phyloP scores from a whole-genome alignment of 2,797 vertebrate species.

The Novumbra hubbsi region DNA sequence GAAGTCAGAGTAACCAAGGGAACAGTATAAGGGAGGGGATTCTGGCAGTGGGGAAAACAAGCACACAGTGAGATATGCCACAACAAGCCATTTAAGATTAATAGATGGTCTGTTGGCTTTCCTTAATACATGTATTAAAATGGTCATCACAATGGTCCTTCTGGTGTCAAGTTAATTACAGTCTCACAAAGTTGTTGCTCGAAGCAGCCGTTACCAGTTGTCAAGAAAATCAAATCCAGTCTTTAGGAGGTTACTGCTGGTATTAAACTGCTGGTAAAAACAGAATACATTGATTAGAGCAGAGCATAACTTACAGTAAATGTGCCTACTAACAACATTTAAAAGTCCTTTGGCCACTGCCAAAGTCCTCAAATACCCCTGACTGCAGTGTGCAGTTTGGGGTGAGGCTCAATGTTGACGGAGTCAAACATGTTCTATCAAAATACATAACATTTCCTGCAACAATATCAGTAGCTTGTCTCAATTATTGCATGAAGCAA shows the following conservation, averaged over 20 bases:
- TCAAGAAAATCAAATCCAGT: conserved; percentile 98
- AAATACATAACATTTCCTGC: too few relatives aligned
- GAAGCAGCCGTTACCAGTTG: conserved; percentile 86
- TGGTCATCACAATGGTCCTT: conserved; percentile 50
- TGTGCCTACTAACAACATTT: not conserved
- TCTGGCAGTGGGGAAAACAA: conserved; percentile 10
- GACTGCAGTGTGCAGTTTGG: too few relatives aligned
- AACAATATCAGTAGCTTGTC: too few relatives aligned
- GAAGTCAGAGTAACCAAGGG: conserved; percentile 50
- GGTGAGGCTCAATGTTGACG: too few relatives aligned
- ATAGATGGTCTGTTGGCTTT: conserved; percentile 29
- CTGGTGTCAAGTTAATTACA: conserved; percentile 39
- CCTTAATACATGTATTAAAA: conserved; percentile 3
- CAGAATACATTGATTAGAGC: not conserved
- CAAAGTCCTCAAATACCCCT: too few relatives aligned
- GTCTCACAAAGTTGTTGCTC: conserved; percentile 8
- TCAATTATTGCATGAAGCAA: too few relatives aligned
- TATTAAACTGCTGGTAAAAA: conserved; percentile 79
- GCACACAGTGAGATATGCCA: conserved; percentile 45
- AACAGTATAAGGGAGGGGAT: not conserved
- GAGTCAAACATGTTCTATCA: too few relatives aligned
- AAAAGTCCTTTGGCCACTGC: not conserved
- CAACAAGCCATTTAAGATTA: conserved; percentile 50
- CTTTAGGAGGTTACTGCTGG: conserved; percentile 90
- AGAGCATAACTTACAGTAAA: not conserved